Percentiles rank a stretch among this genome's conserved stretches.
phyloP scores from a whole-genome alignment of 2,888 invertebrate species.

The Tryphoninae sp. region DNA sequence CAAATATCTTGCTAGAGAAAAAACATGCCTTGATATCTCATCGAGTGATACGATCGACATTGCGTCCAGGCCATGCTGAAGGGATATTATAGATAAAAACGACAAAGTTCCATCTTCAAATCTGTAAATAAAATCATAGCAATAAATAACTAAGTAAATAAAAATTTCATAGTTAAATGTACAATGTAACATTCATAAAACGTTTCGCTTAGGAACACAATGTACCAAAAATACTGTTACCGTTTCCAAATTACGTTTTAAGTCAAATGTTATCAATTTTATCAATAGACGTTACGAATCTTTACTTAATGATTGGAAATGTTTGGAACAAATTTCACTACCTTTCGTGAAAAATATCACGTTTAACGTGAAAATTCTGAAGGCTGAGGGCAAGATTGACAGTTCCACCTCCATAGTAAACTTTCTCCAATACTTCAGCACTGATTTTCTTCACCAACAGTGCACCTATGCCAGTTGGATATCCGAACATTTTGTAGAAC shows the following conservation, averaged over 20 bases:
- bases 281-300: too few species aligned
- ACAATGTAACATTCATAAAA: too few species aligned
- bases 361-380: slow-evolving; percentile 87
- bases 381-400: slow-evolving; percentile 91
- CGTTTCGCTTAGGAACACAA: too few species aligned
- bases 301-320: neutral
- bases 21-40: slow-evolving; percentile 88
- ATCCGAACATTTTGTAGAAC: slow-evolving; percentile 98
- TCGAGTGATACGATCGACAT: slow-evolving; percentile 84
- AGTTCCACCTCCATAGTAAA: slow-evolving; percentile 97
- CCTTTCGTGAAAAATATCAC: slow-evolving; percentile 88
- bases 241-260: too few species aligned
- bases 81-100: slow-evolving; percentile 91
- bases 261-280: too few species aligned
- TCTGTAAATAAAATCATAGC: slow-evolving; percentile 80
- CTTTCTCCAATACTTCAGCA: slow-evolving; percentile 84
- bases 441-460: slow-evolving; percentile 89
- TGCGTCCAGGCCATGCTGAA: slow-evolving; percentile 92
- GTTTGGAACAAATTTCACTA: slow-evolving; percentile 75
- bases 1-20: slow-evolving; percentile 88
- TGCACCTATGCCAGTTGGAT: slow-evolving; percentile 97
- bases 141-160: neutral
- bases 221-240: too few species aligned
- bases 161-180: too few species aligned
- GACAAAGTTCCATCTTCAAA: slow-evolving; percentile 98